phyloP scores from a whole-genome alignment of 2,113 vertebrate species.

The Chamaea fasciata region DNA sequence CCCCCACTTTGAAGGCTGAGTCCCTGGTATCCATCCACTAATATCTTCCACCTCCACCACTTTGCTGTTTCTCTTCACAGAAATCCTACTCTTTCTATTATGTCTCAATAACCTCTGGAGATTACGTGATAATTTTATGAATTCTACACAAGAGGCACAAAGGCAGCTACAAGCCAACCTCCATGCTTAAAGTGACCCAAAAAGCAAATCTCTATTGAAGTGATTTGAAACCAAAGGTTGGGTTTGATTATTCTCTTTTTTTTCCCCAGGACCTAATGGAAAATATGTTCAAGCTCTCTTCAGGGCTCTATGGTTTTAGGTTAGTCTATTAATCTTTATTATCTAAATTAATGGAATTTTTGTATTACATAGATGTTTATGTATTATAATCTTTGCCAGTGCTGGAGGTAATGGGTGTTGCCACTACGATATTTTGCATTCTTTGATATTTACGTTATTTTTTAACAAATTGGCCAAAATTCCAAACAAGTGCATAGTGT shows the following conservation, averaged over 20 bases:
- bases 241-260: background rate
- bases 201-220: background rate
- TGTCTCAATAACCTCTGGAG: background rate
- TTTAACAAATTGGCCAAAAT: conserved; percentile 6
- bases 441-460: conserved; percentile 45
- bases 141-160: background rate
- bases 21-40: background rate
- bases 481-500: conserved; percentile 2
- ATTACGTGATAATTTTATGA: background rate
- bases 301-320: background rate
- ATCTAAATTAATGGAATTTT: conserved; percentile 55
- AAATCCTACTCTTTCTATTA: background rate
- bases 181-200: background rate
- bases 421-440: conserved; percentile 32
- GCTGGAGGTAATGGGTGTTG: conserved; percentile 57
- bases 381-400: conserved; percentile 30
- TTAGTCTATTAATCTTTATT: conserved; percentile 45
- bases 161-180: background rate
- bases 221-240: background rate
- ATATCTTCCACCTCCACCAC: background rate
- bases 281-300: background rate
- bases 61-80: background rate
- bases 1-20: background rate
- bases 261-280: background rate
- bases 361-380: conserved; percentile 31